These are phyloP conservation scores for Cuniculus paca DNA, from an alignment of 2,797 vertebrate species.

Conservation along the genomic window DNA sequence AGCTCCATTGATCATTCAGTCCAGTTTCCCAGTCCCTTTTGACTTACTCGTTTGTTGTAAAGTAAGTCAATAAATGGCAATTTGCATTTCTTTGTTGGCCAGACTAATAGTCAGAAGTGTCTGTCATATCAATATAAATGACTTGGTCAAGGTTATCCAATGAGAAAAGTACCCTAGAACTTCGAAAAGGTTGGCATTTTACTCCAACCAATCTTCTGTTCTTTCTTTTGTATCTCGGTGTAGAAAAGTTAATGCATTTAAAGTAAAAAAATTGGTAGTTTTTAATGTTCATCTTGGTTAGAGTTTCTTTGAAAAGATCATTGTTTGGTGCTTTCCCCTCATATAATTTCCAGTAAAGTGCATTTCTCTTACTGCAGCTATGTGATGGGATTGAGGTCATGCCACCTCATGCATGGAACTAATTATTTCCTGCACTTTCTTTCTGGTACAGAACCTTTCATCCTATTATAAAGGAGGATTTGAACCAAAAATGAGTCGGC, in stretches of 20 bases:
- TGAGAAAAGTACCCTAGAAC: neutral
- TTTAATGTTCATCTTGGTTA: constrained; percentile 4
- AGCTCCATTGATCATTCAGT: neutral
- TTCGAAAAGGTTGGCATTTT: constrained; percentile 28
- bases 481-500: constrained; percentile 91
- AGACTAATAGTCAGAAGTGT: neutral
- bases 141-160: constrained; percentile 8
- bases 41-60: neutral
- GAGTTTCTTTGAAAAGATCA: constrained; percentile 39
- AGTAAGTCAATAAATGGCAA: neutral
- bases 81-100: neutral
- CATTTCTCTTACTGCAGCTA: constrained; percentile 50
- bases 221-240: constrained; percentile 20
- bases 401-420: constrained; percentile 74
- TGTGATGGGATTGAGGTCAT: constrained; percentile 71
- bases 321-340: constrained; percentile 26
- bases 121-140: neutral
- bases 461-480: constrained; percentile 92
- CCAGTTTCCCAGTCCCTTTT: neutral
- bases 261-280: constrained; percentile 7
- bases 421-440: constrained; percentile 80
- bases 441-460: constrained; percentile 87
- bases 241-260: constrained; percentile 2
- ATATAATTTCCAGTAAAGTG: constrained; percentile 63
- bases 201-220: neutral